Evolutionary conservation across 2,797 vertebrate genomes (phyloP), one percentile per base, ranked within the genome.

Genomic region (Phataginus tetradactyla): DNA sequence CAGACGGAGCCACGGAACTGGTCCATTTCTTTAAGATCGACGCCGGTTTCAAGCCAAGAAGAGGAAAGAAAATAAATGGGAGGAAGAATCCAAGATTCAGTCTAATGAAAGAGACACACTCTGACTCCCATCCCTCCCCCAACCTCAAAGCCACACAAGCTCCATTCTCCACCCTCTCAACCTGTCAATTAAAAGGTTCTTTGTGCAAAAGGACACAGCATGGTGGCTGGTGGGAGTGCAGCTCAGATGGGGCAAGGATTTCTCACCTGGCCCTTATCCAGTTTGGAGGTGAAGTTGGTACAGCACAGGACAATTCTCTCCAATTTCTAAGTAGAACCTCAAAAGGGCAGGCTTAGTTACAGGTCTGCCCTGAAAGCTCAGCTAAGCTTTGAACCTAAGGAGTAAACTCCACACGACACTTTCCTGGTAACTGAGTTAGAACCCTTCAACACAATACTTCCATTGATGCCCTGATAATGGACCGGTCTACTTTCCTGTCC

Each of bases 401-500:
- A 55, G 61, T 27, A 2, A 37, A 8, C 3, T 0, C 4, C 9
- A 0, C 55, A 32, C 2, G 8, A 13, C 21, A 6, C 32, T 2
- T 1, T 6, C 18, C 17, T 3, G 0, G 42, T 2, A 13, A 23
- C 17, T 1, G 23, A 32, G n/a, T 10, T 1, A 7, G 53, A 5
- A 20, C 10, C 23, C n/a, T 49, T n/a, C 23, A 5, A 9, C 64
- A 21, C 39, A 3, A 12, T 34, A 3, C 7, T 7, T 10, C 10
- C 29, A 4, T 3, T 0, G 1, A 53, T 1, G 3, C 55, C 57
- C 20, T 13, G 1, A 64, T 4, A 0, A 37, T 0, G 5, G 6
- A 2, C 23, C 45, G 0, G 3, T 6, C 86, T 37, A 7, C 25
- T 3, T 29, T 15, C 39, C 59, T 0, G 4, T 12, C n/a, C 66